Evolutionary conservation across 2,113 vertebrate species (phyloP).

Genomic region (Puma concolor): DNA sequence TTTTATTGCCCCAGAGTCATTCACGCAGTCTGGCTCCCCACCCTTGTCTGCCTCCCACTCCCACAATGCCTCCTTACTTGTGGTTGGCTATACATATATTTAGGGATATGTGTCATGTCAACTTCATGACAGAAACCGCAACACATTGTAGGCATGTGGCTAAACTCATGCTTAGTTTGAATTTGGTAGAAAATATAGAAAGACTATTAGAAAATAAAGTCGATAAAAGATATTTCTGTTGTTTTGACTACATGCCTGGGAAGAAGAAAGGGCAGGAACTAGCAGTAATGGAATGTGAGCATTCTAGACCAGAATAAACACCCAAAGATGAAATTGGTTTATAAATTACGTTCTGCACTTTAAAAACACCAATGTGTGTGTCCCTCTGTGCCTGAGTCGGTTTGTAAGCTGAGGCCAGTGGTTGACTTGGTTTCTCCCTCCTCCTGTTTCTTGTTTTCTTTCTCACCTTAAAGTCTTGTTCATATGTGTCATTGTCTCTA

Average conservation of each 20-base stretch:
- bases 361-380: background rate
- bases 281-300: background rate
- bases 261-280: background rate
- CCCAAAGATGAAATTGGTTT: background rate
- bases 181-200: slow-evolving; percentile 35
- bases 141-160: background rate
- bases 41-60: background rate
- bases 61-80: background rate
- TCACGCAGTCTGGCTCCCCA: background rate
- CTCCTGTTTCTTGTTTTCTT: background rate
- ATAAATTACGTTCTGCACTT: background rate
- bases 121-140: slow-evolving; percentile 1
- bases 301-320: background rate
- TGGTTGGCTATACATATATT: background rate
- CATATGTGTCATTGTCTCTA: background rate
- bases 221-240: background rate
- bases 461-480: background rate
- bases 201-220: slow-evolving; percentile 47
- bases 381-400: background rate
- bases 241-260: background rate
- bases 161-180: slow-evolving; percentile 37
- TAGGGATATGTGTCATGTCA: slow-evolving; percentile 11
- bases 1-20: slow-evolving; percentile 21
- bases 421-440: background rate
- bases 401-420: background rate